phyloP scores from a whole-genome alignment of 2,113 vertebrate species.

The Pollachius pollachius region DNA sequence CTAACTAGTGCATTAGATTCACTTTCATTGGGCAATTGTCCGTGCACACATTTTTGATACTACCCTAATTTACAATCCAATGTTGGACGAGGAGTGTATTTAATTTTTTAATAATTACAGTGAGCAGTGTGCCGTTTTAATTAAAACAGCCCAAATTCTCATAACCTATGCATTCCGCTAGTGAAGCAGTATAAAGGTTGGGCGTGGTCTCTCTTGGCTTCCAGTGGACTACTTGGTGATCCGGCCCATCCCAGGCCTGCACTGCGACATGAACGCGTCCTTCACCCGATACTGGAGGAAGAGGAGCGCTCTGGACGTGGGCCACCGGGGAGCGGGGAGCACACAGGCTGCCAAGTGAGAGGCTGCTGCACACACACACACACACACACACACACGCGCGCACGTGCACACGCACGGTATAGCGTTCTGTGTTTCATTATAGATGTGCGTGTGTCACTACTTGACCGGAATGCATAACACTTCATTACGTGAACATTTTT shows the following conservation, averaged over 20 bases:
- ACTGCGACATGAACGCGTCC: conserved; percentile 86
- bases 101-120: too few relatives aligned
- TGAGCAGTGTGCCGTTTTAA: too few relatives aligned
- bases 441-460: neutral
- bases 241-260: conserved; percentile 81
- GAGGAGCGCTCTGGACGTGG: conserved; percentile 86
- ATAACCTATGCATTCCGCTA: too few relatives aligned
- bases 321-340: conserved; percentile 92
- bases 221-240: conserved; percentile 94
- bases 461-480: neutral
- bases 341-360: conserved; percentile 84
- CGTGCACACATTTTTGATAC: too few relatives aligned
- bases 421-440: neutral
- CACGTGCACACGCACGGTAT: neutral
- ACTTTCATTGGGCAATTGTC: too few relatives aligned
- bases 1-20: too few relatives aligned
- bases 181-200: neutral
- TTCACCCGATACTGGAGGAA: conserved; percentile 93
- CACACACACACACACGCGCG: too few relatives aligned
- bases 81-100: too few relatives aligned
- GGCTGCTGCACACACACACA: too few relatives aligned
- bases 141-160: too few relatives aligned
- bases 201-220: conserved; percentile 26
- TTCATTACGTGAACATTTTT: too few relatives aligned
- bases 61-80: too few relatives aligned